Base-by-base conservation (phyloP, 1,140 invertebrate species). In the Augochlora pura region DNA sequence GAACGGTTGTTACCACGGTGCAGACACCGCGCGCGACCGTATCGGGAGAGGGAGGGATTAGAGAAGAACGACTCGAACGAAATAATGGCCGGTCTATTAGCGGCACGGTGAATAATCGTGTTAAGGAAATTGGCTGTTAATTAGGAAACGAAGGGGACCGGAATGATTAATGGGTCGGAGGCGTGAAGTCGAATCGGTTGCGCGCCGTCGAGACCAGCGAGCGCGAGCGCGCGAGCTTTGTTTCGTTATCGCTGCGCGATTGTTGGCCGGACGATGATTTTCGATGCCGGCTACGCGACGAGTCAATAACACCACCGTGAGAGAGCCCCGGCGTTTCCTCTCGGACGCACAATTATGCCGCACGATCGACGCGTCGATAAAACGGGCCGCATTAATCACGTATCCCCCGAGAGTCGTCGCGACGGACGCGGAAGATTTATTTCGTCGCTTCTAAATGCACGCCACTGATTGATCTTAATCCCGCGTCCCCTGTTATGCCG, bases 381-480 rank as follows among this genome's bases (percentile, higher is more conserved):
- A 85, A 80, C 63, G 32, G 7, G 7, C n/a, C 32, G 65, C 84
- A 85, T 85, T 85, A 85, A 85, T 85, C 84, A 85, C 76, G 42
- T 72, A 54, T 42, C 67, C 73, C 77, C 71, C 32, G 16, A n/a
- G 27, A n/a, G 32, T 23, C 14, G 75, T 54, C 68, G 59, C 25
- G 21, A 12, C n/a, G 18, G 7, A 9, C 59, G 18, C 63, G 23
- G 14, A 77, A 67, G 59, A 85, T 85, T 85, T 81, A 82, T 81
- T 74, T 73, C 52, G 8, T 14, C 39, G 21, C 69, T 42, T 64
- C 72, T 85, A 85, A 84, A 81, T 46, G 64, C 72, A 54, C 46
- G 52, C 78, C 59, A 69, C 52, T 82, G 83, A 84, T 85, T 84
- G 83, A 85, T 85, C 83, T 85, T 85, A 85, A 85, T 84, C 78